Evolutionary conservation across 2,113 vertebrate species (phyloP).

Genomic region (Callipepla squamata): DNA sequence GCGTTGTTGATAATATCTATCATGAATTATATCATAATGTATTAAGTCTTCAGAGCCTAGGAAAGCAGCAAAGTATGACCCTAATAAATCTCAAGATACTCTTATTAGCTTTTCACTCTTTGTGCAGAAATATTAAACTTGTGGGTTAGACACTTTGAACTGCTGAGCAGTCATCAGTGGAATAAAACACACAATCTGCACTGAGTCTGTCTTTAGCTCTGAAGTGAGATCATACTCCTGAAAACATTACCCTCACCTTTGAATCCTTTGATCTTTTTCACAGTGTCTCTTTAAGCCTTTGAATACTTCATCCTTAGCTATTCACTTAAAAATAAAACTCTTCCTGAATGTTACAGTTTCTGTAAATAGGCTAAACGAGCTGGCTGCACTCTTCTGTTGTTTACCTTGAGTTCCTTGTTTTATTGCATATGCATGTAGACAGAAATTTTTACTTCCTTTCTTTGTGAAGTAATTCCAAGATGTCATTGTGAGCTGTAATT

Average conservation of each 20-base stretch:
- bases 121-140: slow-evolving; percentile 9
- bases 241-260: background rate
- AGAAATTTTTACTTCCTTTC: slow-evolving; percentile 1
- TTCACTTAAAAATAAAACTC: slow-evolving; percentile 52
- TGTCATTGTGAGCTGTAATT: background rate
- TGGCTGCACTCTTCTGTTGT: slow-evolving; percentile 38
- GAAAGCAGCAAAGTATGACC: slow-evolving; percentile 8
- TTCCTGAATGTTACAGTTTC: slow-evolving; percentile 21
- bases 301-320: slow-evolving; percentile 29
- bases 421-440: background rate
- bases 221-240: slow-evolving; percentile 27
- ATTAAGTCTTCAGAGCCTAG: slow-evolving; percentile 23
- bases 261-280: slow-evolving; percentile 51
- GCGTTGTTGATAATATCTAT: slow-evolving; percentile 17
- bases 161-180: background rate
- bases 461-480: background rate
- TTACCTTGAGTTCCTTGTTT: background rate
- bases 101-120: background rate
- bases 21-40: slow-evolving; percentile 25
- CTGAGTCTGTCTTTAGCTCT: slow-evolving; percentile 23
- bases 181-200: background rate
- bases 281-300: slow-evolving; percentile 48
- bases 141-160: slow-evolving; percentile 6
- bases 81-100: slow-evolving; percentile 25
- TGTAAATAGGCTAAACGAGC: slow-evolving; percentile 57